phyloP scores from a whole-genome alignment of 30 jellyfish, hydroid and myxozoan genomes.

The Aurelia aurita region DNA sequence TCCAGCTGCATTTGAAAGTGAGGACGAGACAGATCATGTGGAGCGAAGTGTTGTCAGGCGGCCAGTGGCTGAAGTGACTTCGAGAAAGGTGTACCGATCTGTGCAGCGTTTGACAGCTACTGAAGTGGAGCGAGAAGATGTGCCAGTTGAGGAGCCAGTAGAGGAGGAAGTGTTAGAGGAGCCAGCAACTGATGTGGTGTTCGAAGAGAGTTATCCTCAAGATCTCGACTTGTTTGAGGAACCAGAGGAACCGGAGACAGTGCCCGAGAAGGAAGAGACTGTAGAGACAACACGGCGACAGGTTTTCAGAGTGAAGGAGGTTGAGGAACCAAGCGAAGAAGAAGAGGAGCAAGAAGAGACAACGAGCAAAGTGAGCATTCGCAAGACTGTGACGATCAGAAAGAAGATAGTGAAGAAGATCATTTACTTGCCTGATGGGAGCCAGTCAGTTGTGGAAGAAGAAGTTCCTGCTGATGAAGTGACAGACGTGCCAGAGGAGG shows the following conservation, averaged over 20 bases:
- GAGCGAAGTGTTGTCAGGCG: slow-evolving; percentile 31
- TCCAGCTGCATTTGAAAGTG: slow-evolving; percentile 23
- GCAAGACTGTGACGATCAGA: no score
- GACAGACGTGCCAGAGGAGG: no score
- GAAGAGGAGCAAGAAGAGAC: no score
- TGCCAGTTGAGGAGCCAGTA: no score
- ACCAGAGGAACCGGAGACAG: slow-evolving; percentile 56
- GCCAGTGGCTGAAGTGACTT: slow-evolving; percentile 50
- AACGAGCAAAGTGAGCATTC: no score
- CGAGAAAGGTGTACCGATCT: slow-evolving; percentile 73
- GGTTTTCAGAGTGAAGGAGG: slow-evolving; percentile 51
- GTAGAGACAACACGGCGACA: slow-evolving; percentile 26
- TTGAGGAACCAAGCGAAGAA: no score
- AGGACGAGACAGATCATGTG: slow-evolving; percentile 21
- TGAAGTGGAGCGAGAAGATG: slow-evolving; percentile 47
- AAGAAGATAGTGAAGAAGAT: no score
- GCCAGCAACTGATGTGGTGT: slow-evolving; percentile 50
- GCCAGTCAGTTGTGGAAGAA: no score
- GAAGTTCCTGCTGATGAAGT: no score
- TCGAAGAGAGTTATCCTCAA: slow-evolving; percentile 32
- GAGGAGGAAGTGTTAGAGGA: slow-evolving; percentile 74
- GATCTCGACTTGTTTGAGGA: slow-evolving; percentile 39
- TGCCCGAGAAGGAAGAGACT: slow-evolving; percentile 38
- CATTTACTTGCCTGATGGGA: no score
- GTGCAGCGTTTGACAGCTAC: slow-evolving; percentile 65